Evolutionary conservation across 2,113 vertebrate species (phyloP).

Genomic region (Fulica atra): DNA sequence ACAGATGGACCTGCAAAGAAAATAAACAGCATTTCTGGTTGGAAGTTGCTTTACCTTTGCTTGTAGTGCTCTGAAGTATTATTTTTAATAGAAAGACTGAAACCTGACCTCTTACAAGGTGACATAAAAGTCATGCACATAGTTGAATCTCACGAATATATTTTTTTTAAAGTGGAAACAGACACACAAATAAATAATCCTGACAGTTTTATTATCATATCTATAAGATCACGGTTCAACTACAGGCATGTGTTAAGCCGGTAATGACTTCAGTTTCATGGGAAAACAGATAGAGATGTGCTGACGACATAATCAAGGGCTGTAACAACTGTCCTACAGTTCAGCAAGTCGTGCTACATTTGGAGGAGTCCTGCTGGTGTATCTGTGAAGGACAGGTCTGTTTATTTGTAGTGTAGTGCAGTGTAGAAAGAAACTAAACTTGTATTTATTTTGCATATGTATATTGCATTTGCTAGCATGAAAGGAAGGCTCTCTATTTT

Average conservation of each 20-base stretch:
- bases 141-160: background rate
- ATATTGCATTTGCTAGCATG: background rate
- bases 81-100: background rate
- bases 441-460: constrained; percentile 1
- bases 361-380: background rate
- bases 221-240: background rate
- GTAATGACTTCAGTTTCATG: background rate
- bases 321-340: background rate
- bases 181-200: background rate
- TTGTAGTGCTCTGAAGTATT: background rate
- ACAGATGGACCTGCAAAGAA: background rate
- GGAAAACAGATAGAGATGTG: constrained; percentile 15
- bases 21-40: background rate
- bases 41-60: background rate
- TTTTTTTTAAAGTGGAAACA: background rate
- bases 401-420: background rate
- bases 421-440: background rate
- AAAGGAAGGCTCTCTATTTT: constrained; percentile 46
- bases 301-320: background rate
- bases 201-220: background rate
- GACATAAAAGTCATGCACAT: background rate
- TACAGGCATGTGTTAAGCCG: background rate
- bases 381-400: background rate
- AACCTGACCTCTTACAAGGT: background rate
- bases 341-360: background rate